Conservation (phyloP, 2,888 invertebrate species). For the Eupsilia transversa region DNA sequence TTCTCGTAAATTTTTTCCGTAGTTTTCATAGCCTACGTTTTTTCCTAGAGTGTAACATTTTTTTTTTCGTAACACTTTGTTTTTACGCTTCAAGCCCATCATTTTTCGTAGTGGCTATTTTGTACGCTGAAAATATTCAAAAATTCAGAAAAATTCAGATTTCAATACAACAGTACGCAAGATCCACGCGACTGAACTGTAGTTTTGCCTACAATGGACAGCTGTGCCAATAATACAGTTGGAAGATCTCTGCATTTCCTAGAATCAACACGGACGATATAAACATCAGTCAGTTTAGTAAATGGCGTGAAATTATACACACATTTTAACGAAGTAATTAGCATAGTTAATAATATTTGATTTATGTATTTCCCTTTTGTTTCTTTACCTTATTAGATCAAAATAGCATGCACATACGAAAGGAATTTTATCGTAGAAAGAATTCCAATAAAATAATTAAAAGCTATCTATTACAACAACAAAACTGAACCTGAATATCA, state of each 20-base stretch:
- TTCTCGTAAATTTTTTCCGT: background rate
- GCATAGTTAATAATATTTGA: background rate
- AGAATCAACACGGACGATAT: conserved; percentile 23
- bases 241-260: conserved; percentile 15
- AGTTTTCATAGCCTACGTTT: background rate
- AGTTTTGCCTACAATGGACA: conserved; percentile 7
- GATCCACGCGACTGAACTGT: conserved; percentile 1
- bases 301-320: conserved; percentile 28
- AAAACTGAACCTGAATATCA: background rate
- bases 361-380: background rate
- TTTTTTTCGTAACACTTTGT: background rate
- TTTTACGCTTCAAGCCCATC: background rate
- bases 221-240: conserved; percentile 27
- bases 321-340: conserved; percentile 31
- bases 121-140: background rate
- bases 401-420: background rate
- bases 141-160: background rate
- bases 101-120: background rate
- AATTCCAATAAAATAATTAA: background rate
- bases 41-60: background rate
- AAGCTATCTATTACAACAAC: background rate
- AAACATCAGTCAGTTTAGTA: conserved; percentile 29
- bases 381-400: background rate
- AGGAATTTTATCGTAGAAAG: background rate
- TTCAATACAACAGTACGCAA: background rate